A percentile compares a stretch with the other conserved stretches of the same genome.
Conservation (phyloP, 2,797 vertebrate species). For the Spondyliosoma cantharus region DNA sequence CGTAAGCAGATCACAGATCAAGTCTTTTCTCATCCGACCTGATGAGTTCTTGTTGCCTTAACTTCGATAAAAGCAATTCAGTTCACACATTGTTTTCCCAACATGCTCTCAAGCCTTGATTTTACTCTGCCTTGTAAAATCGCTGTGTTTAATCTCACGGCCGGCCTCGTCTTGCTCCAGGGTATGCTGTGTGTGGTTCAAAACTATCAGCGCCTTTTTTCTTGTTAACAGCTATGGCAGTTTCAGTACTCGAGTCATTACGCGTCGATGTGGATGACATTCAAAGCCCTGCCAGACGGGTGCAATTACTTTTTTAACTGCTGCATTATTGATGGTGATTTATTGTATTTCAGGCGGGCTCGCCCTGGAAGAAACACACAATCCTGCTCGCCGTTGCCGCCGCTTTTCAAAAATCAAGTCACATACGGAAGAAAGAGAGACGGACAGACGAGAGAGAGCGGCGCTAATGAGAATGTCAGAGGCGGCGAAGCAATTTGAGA, state of each 20-base stretch:
- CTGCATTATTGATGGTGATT: constrained; percentile 40
- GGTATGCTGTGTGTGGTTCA: not conserved
- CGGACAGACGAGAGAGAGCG: constrained; percentile 13
- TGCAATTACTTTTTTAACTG: constrained; percentile 34
- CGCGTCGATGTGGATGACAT: constrained; percentile 3
- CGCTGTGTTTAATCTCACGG: constrained; percentile 8
- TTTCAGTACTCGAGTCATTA: constrained; percentile 14
- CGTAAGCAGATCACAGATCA: not conserved
- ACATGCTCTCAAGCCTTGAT: not conserved
- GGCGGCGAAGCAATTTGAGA: constrained; percentile 62
- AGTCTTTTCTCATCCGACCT: not conserved
- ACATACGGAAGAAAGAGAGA: constrained; percentile 15
- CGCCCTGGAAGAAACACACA: constrained; percentile 35
- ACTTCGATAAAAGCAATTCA: constrained; percentile 13
- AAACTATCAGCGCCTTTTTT: constrained; percentile 7
- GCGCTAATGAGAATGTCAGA: constrained; percentile 66
- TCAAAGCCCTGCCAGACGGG: not conserved
- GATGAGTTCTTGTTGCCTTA: not conserved
- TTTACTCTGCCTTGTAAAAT: not conserved
- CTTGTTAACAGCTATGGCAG: constrained; percentile 15
- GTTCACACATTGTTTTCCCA: not conserved
- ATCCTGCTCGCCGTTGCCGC: not conserved
- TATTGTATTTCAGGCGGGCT: constrained; percentile 33
- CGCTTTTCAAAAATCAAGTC: constrained; percentile 44
- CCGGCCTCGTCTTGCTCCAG: constrained; percentile 4